Evolutionary conservation across 1,140 invertebrate species (phyloP).

Genomic region (Drosophila paulistorum): DNA sequence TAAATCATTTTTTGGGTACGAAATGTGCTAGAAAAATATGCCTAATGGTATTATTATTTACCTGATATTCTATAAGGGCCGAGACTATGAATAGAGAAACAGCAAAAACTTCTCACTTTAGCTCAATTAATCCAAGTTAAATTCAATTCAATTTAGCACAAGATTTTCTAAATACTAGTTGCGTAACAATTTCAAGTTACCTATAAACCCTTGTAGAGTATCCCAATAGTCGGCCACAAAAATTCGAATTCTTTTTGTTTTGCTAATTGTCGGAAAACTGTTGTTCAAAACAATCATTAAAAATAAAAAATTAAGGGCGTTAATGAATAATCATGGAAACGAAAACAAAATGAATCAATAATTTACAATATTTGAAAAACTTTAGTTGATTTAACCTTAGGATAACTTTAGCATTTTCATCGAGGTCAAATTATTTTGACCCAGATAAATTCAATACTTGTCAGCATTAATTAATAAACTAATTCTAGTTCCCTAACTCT

Average conservation of each 20-base stretch:
- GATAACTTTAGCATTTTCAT: neutral
- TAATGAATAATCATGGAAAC: slow-evolving; percentile 3
- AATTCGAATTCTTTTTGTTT: neutral
- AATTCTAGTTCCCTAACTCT: neutral
- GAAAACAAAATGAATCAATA: neutral
- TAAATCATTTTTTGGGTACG: neutral
- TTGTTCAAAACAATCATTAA: neutral
- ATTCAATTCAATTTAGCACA: no score
- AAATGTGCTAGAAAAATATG: neutral
- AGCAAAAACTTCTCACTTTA: no score
- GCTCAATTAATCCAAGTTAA: neutral
- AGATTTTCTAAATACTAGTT: no score
- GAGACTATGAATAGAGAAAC: neutral
- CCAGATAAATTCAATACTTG: slow-evolving; percentile 1
- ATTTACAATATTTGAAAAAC: neutral
- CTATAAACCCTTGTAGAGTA: neutral
- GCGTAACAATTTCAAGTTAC: no score
- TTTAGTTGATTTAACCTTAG: neutral
- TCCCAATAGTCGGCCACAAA: neutral
- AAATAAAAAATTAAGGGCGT: slow-evolving; percentile 5
- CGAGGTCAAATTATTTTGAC: neutral
- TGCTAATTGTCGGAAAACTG: neutral
- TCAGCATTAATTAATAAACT: slow-evolving; percentile 5
- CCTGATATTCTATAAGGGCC: neutral
- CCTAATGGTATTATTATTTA: neutral